These are phyloP conservation scores for Siphonodentalium dalli DNA, from an alignment of 2,888 invertebrate species.

Conservation along the genomic window DNA sequence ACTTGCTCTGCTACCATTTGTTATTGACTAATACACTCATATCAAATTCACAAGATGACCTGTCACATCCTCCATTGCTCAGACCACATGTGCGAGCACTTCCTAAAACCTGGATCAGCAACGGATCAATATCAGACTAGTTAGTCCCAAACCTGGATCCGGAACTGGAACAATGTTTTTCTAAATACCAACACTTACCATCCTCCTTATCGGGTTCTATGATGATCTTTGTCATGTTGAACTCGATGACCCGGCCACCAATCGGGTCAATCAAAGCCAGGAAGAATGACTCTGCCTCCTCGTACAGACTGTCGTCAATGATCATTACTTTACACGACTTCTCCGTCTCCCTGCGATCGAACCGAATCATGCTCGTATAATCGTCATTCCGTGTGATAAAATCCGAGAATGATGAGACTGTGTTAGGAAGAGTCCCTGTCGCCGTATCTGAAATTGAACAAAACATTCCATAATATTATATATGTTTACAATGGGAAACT, in stretches of 20 bases:
- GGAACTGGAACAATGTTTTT: background rate
- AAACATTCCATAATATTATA: background rate
- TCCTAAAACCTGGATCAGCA: too few species aligned
- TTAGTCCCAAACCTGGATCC: background rate
- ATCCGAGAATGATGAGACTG: conserved; percentile 60
- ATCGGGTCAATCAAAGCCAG: conserved; percentile 52
- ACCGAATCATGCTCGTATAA: conserved; percentile 52
- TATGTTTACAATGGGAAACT: background rate
- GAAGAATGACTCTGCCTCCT: conserved; percentile 57
- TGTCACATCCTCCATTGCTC: too few species aligned
- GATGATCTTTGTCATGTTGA: conserved; percentile 42
- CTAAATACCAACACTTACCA: conserved; percentile 44
- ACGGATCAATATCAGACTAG: too few species aligned
- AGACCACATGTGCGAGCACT: too few species aligned
- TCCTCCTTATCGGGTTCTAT: conserved; percentile 59
- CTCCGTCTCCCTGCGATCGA: conserved; percentile 50
- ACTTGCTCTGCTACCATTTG: too few species aligned
- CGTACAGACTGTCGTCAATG: conserved; percentile 63
- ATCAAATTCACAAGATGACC: too few species aligned
- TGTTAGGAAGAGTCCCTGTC: conserved; percentile 50
- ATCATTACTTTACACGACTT: conserved; percentile 56
- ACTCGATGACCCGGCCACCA: conserved; percentile 55
- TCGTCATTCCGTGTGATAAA: conserved; percentile 57
- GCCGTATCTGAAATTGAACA: conserved; percentile 56
- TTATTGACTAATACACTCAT: too few species aligned